Evolutionary conservation across 2,888 invertebrate genomes (phyloP).

Genomic region (Autographa gamma): DNA sequence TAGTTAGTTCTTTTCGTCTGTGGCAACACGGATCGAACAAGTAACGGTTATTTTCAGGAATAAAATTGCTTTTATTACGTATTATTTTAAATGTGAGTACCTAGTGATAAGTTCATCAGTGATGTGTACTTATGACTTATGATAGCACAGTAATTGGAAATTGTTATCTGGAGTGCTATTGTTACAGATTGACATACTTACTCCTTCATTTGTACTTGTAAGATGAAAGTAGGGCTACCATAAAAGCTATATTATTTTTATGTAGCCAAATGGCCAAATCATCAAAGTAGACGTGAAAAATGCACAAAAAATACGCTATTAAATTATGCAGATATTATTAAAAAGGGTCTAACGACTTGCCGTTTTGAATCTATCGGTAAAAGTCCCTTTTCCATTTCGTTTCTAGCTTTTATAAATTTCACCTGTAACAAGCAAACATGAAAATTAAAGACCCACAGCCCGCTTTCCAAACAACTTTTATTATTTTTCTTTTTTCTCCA

Average conservation of each 20-base stretch:
- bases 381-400: too few species aligned
- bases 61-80: background rate
- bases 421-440: too few species aligned
- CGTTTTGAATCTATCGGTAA: too few species aligned
- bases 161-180: background rate
- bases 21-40: background rate
- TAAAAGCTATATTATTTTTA: background rate
- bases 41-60: background rate
- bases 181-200: background rate
- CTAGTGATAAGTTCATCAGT: background rate
- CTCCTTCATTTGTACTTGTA: background rate
- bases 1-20: background rate
- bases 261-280: too few species aligned
- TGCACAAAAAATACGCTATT: too few species aligned
- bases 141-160: constrained; percentile 5
- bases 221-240: background rate
- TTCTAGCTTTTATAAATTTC: too few species aligned
- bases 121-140: constrained; percentile 2
- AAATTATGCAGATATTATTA: too few species aligned
- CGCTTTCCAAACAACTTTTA: too few species aligned
- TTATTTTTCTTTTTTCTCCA: too few species aligned
- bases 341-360: too few species aligned
- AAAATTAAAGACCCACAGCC: too few species aligned
- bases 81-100: background rate
- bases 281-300: too few species aligned